These are phyloP conservation scores for Maconellicoccus hirsutus DNA, from an alignment of 1,140 invertebrate genomes.

Conservation along the genomic window DNA sequence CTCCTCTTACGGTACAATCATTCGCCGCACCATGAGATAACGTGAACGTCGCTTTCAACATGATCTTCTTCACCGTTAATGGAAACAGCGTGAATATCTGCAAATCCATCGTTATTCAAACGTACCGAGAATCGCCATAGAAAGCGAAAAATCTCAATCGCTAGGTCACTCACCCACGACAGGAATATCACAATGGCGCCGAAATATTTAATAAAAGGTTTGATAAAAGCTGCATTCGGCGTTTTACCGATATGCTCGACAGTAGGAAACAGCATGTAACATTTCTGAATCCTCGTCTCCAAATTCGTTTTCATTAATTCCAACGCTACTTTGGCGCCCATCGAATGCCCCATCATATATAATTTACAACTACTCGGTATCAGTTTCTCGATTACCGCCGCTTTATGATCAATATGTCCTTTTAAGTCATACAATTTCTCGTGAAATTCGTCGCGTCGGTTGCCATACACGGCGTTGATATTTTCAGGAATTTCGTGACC, in stretches of 20 bases:
- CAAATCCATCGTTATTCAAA: background rate
- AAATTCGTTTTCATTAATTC: constrained; percentile 52
- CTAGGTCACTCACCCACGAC: constrained; percentile 37
- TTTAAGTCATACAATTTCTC: constrained; percentile 45
- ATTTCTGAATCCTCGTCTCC: constrained; percentile 38
- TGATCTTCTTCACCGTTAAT: constrained; percentile 36
- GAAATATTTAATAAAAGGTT: constrained; percentile 32
- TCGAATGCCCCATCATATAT: constrained; percentile 71
- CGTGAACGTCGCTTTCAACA: constrained; percentile 41
- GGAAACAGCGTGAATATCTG: constrained; percentile 47
- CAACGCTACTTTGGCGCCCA: constrained; percentile 67
- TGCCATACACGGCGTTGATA: background rate
- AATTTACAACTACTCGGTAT: constrained; percentile 53
- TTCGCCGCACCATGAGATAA: constrained; percentile 34
- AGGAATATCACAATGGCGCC: constrained; percentile 43
- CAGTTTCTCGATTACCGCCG: constrained; percentile 57
- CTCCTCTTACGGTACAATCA: constrained; percentile 34
- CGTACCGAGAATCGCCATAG: background rate
- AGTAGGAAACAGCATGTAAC: constrained; percentile 69
- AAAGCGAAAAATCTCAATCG: too few species aligned
- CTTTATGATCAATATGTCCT: constrained; percentile 71
- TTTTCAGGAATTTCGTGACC: constrained; percentile 48
- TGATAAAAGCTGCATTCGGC: constrained; percentile 52
- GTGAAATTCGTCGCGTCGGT: background rate
- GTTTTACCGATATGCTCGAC: constrained; percentile 62